phyloP scores from a whole-genome alignment of 2,113 vertebrate genomes.

The Numida meleagris region DNA sequence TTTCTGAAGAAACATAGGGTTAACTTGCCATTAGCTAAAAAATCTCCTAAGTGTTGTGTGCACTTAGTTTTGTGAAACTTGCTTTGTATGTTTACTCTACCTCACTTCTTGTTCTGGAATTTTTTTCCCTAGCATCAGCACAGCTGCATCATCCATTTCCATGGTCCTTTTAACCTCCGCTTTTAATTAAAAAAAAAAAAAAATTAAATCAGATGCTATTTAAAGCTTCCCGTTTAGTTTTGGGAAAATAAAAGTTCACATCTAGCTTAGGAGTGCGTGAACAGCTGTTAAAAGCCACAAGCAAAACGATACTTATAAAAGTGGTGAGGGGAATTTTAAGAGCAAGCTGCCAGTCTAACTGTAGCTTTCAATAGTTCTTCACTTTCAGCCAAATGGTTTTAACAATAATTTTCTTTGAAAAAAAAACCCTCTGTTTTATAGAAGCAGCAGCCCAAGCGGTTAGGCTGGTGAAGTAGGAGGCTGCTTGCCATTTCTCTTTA shows the following conservation, averaged over 20 bases:
- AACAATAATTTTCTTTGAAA: conserved; percentile 63
- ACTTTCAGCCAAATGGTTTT: conserved; percentile 59
- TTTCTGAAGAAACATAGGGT: conserved; percentile 13
- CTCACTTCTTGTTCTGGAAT: conserved; percentile 64
- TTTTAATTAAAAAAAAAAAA: conserved; percentile 76
- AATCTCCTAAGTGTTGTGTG: not conserved
- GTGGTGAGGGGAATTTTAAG: conserved; percentile 61
- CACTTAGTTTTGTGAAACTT: conserved; percentile 25
- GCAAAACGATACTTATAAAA: conserved; percentile 68
- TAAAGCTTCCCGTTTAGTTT: conserved; percentile 63
- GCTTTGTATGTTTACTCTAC: conserved; percentile 57
- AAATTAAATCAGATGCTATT: conserved; percentile 67
- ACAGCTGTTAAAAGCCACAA: conserved; percentile 73
- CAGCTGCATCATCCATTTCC: conserved; percentile 69
- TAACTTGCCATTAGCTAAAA: conserved; percentile 43
- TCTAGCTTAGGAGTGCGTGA: conserved; percentile 65
- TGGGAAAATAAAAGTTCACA: conserved; percentile 66
- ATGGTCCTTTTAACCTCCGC: conserved; percentile 38
- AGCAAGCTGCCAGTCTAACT: conserved; percentile 59
- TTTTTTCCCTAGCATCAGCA: conserved; percentile 42
- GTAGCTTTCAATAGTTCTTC: conserved; percentile 55
- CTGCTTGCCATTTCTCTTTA: conserved; percentile 55
- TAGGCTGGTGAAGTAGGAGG: conserved; percentile 27
- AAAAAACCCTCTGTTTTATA: not conserved
- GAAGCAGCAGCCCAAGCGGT: conserved; percentile 40